Percentiles rank a stretch among this genome's conserved stretches.
Evolutionary conservation across 2,888 invertebrate genomes (phyloP).

Genomic region (Caenorhabditis sp.): DNA sequence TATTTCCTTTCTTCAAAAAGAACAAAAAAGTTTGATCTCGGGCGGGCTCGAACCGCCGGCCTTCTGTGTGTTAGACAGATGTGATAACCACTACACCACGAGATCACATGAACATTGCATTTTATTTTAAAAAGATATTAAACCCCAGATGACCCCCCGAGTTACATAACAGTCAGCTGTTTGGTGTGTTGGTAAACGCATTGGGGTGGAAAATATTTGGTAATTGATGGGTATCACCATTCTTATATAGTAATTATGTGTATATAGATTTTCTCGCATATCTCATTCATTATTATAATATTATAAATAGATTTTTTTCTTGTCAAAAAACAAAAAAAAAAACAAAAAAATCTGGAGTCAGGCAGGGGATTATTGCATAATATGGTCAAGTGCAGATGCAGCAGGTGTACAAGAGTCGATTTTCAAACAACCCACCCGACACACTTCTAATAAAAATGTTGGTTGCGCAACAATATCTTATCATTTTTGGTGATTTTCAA

Average conservation of each 20-base stretch:
- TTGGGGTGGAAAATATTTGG: neutral
- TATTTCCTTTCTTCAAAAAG: too few relatives aligned
- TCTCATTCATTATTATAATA: neutral
- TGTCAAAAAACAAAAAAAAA: neutral
- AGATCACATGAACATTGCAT: slow-evolving; percentile 47
- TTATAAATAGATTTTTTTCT: neutral
- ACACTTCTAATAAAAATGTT: neutral
- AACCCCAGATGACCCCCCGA: neutral
- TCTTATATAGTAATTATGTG: neutral
- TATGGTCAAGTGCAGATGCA: neutral
- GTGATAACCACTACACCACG: slow-evolving; percentile 70
- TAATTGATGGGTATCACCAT: neutral
- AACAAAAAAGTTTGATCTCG: slow-evolving; percentile 55
- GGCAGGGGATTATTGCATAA: neutral
- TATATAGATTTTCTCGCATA: neutral
- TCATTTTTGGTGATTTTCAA: too few relatives aligned
- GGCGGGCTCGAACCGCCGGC: slow-evolving; percentile 68
- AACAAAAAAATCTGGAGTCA: neutral
- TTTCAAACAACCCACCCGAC: neutral
- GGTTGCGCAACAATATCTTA: too few relatives aligned
- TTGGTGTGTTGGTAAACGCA: neutral
- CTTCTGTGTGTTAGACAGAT: slow-evolving; percentile 69
- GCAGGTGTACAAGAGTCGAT: neutral
- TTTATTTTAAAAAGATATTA: too few relatives aligned
- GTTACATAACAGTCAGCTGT: neutral